Base-by-base conservation (phyloP, 1,140 invertebrate species). In the Eulimnadia texana region DNA sequence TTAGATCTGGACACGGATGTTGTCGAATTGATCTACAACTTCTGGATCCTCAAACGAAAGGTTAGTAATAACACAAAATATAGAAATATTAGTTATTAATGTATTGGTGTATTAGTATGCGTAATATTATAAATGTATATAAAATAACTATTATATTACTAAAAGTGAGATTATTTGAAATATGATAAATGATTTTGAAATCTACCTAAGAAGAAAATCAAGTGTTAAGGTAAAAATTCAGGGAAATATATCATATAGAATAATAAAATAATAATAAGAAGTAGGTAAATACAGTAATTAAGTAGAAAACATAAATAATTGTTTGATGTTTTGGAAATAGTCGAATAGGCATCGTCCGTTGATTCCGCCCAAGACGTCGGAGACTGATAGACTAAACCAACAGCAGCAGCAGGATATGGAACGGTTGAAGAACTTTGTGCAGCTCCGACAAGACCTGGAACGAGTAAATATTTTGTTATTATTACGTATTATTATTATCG, bases 361-460 rank as follows among this genome's bases (percentile, higher is more conserved):
- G 27, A 75, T 98, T 64, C 86, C 88, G 27, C 90, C 90, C 2
- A 84, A 85, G 73, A 82, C 82, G 11, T 87, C 91, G 69, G 88
- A 85, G 73, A 85, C 81, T 68, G 89, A 84, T 70, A 79, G 85
- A 69, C 76, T 85, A 66, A 74, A 74, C 53, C 76, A 76, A 64
- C 77, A 79, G 64, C 77, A 79, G 64, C 77, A 80, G 64, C 77
- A 80, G 64, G 91, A 93, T 73, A 76, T 91, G 23, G 92, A 95
- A 68, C 89, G 93, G 68, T 90, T 94, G 84, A 91, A 90, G 73
- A 92, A 91, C 79, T 95, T 97, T 74, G 92, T 97, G 1, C 92
- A 96, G 70, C 73, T 96, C 3, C 77, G 93, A 11, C 93, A 96
- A 73, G 92, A 97, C 74, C 73, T 97, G 33, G 93, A 96, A 71